A percentile compares a stretch with the other conserved stretches of the same genome.
Evolutionary conservation across 2,113 vertebrate species (phyloP).

Genomic region (Mobula hypostoma): DNA sequence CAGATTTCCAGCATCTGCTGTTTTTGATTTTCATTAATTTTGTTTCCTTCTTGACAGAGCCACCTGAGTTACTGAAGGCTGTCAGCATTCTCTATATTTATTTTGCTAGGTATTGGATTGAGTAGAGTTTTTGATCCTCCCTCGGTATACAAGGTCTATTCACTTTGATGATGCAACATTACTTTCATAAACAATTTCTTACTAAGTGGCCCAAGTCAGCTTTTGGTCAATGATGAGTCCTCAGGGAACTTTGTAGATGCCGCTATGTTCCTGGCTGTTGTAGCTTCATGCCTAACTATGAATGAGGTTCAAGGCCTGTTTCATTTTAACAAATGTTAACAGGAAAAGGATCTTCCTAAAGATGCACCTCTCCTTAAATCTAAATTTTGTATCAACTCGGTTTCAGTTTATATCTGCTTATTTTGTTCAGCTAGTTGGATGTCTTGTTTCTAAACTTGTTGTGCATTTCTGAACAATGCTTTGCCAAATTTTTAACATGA

Average conservation of each 20-base stretch:
- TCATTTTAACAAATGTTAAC: neutral
- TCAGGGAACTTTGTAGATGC: neutral
- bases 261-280: neutral
- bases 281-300: neutral
- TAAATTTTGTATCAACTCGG: neutral
- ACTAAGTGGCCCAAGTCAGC: too few relatives aligned
- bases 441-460: neutral
- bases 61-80: too few relatives aligned
- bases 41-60: too few relatives aligned
- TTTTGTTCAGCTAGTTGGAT: neutral
- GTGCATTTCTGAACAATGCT: too few relatives aligned
- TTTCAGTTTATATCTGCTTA: neutral
- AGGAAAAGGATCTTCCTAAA: neutral
- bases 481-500: neutral
- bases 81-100: too few relatives aligned
- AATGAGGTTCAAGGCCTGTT: neutral
- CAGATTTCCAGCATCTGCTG: too few relatives aligned
- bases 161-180: too few relatives aligned
- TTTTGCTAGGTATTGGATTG: neutral
- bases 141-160: too few relatives aligned
- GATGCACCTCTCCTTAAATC: neutral
- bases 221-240: neutral
- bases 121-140: neutral
- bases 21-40: too few relatives aligned
- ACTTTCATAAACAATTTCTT: too few relatives aligned